Evolutionary conservation across 2,113 vertebrate species (phyloP).

Genomic region (Talpa occidentalis): DNA sequence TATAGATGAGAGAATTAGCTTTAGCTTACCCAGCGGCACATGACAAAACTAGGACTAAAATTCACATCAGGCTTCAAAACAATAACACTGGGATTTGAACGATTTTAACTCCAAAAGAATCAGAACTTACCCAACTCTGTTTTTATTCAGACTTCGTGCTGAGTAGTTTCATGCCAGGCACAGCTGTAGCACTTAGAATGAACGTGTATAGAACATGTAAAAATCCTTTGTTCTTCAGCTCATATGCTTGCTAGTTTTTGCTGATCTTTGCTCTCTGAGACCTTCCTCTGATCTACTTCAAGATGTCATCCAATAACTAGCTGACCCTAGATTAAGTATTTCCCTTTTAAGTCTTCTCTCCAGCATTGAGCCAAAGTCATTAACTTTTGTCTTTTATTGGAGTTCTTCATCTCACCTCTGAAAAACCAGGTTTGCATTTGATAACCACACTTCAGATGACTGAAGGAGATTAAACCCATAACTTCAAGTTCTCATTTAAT

Average conservation of each 20-base stretch:
- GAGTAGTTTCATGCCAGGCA: accelerated
- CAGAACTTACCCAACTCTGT: neutral
- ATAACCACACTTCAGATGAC: neutral
- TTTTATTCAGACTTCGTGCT: neutral
- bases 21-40: neutral
- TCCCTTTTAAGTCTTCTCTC: neutral
- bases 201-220: accelerated
- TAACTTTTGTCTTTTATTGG: neutral
- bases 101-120: neutral
- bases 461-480: neutral
- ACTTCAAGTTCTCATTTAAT: constrained; percentile 27
- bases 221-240: neutral
- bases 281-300: neutral
- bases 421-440: constrained; percentile 17
- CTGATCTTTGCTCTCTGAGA: neutral
- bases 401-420: neutral
- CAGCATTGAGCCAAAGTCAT: neutral
- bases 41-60: neutral
- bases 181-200: neutral
- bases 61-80: neutral
- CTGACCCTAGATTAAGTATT: neutral
- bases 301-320: neutral
- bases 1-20: neutral
- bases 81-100: neutral
- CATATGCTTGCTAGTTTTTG: neutral